Conservation (phyloP, 1,140 invertebrate species). For the silkworm (Bombyx mori) region ASM3026992v2 NC_085117.1:12305001-12305500, state of each 20-base stretch:
- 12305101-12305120: conserved; percentile 93
- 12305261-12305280: conserved; percentile 85
- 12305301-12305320: conserved; percentile 57
- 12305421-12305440: not conserved
- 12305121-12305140: conserved; percentile 8
- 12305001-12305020: conserved; percentile 81
- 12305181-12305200: no score
- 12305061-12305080: conserved; percentile 77
- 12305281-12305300: conserved; percentile 94
- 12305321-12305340: conserved; percentile 75
- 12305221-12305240: conserved; percentile 68
- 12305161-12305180: no score
- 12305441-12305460: no score
- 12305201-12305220: no score
- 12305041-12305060: conserved; percentile 77
- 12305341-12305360: conserved; percentile 81
- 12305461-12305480: no score
- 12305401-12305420: conserved; percentile 36
- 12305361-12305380: conserved; percentile 63
- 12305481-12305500: no score
- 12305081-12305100: conserved; percentile 90
- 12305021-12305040: conserved; percentile 81
- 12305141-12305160: no score
- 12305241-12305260: conserved; percentile 75
- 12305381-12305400: conserved; percentile 56